These are phyloP conservation scores for Bucorvus abyssinicus DNA, from an alignment of 2,797 vertebrate genomes.

Conservation along the genomic window DNA sequence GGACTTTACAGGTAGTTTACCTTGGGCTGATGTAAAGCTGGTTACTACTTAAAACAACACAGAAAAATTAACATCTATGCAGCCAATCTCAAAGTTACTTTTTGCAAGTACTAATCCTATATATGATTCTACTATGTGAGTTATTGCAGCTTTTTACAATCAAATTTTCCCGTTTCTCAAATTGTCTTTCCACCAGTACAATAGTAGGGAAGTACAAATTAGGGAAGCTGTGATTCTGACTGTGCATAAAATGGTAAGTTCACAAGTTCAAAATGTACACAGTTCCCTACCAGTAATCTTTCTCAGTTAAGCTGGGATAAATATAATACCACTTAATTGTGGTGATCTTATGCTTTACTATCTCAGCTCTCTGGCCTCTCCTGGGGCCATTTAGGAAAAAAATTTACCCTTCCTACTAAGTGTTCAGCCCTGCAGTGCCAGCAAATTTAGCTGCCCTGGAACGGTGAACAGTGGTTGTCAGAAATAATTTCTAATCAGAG, in stretches of 20 bases:
- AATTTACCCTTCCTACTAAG: neutral
- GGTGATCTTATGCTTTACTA: neutral
- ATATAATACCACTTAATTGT: neutral
- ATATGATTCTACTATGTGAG: neutral
- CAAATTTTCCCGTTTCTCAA: neutral
- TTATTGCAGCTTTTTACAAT: neutral
- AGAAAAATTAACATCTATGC: neutral
- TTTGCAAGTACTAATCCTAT: neutral
- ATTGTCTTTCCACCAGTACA: neutral
- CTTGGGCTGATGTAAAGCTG: neutral
- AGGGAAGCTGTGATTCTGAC: neutral
- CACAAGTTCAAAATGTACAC: neutral
- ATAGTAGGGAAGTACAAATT: neutral
- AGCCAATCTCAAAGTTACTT: neutral
- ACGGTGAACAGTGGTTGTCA: neutral
- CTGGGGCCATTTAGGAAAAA: neutral
- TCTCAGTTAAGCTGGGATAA: neutral
- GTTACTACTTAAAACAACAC: neutral
- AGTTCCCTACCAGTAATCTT: neutral
- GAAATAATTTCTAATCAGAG: neutral
- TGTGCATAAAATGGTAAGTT: neutral
- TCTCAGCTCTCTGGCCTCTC: neutral
- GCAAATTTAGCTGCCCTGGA: neutral
- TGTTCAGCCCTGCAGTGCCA: neutral
- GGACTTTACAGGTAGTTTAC: neutral